A percentile compares a stretch with the other conserved stretches of the same genome.
These are phyloP conservation scores for Lasius fuliginosus DNA, from an alignment of 2,888 invertebrate species.

Conservation along the genomic window DNA sequence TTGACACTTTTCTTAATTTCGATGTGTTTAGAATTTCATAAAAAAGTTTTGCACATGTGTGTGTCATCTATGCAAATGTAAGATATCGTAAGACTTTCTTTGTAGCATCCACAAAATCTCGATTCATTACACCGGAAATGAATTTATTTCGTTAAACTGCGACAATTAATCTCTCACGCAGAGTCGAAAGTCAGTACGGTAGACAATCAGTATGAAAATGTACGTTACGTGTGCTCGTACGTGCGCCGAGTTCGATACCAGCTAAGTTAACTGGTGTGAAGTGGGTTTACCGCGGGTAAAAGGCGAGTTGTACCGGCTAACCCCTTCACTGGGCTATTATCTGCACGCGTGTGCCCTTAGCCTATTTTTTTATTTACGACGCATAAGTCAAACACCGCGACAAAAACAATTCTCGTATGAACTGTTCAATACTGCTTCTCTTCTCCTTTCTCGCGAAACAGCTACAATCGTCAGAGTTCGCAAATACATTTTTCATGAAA, in stretches of 20 bases:
- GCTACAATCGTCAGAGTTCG: background rate
- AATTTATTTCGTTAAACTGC: constrained; percentile 13
- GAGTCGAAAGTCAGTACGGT: constrained; percentile 33
- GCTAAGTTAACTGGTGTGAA: constrained; percentile 71
- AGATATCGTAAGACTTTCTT: background rate
- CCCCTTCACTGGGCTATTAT: constrained; percentile 79
- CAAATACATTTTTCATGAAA: constrained; percentile 4
- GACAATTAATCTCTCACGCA: constrained; percentile 18
- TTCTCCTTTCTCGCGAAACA: background rate
- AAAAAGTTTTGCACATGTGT: background rate
- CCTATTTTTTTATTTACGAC: constrained; percentile 74
- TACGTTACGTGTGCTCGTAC: constrained; percentile 28
- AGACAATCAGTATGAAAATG: constrained; percentile 53
- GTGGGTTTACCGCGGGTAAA: constrained; percentile 69
- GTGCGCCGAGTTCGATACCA: constrained; percentile 57
- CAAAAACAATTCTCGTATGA: constrained; percentile 46
- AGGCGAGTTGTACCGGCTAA: constrained; percentile 74
- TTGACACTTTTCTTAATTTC: background rate
- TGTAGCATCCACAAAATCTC: background rate
- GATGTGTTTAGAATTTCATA: background rate
- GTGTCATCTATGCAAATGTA: background rate
- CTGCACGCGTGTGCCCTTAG: constrained; percentile 79
- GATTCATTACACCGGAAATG: constrained; percentile 23
- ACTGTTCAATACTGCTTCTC: background rate
- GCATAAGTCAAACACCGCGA: constrained; percentile 44